A percentile compares a stretch with the other conserved stretches of the same genome.
phyloP scores from a whole-genome alignment of 1,140 invertebrate genomes.

The Ceratina japonica region DNA sequence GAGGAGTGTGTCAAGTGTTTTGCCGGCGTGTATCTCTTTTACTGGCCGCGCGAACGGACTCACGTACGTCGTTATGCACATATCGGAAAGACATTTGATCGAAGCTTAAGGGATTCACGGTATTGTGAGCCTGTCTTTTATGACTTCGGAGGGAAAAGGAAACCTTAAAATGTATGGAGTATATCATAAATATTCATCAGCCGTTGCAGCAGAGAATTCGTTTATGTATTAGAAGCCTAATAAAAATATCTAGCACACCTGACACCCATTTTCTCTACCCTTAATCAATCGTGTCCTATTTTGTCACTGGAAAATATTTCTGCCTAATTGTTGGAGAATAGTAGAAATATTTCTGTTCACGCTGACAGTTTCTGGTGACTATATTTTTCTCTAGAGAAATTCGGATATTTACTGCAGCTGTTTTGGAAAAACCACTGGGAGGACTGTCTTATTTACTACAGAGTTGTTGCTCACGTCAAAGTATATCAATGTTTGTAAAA shows the following conservation, averaged over 20 bases:
- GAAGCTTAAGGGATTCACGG: constrained; percentile 20
- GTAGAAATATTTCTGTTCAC: no score
- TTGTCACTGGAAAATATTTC: no score
- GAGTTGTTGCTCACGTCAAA: no score
- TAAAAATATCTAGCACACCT: neutral
- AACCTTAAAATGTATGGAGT: neutral
- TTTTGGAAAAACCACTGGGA: no score
- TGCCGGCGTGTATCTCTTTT: neutral
- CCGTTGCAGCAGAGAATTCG: neutral
- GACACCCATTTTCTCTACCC: neutral
- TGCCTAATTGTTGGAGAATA: no score
- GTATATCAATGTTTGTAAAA: no score
- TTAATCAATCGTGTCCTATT: neutral
- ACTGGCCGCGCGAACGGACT: neutral
- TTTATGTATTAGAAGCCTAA: neutral
- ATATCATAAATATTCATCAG: constrained; percentile 16
- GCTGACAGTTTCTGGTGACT: no score
- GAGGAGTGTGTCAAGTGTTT: neutral
- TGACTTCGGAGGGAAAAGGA: neutral
- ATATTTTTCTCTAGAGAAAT: no score
- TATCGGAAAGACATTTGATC: constrained; percentile 23
- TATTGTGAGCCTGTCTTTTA: constrained; percentile 17
- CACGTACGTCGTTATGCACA: neutral
- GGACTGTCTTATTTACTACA: no score
- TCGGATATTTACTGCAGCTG: no score